phyloP scores from a whole-genome alignment of 2,797 vertebrate genomes.

The Pangasius macronema region DNA sequence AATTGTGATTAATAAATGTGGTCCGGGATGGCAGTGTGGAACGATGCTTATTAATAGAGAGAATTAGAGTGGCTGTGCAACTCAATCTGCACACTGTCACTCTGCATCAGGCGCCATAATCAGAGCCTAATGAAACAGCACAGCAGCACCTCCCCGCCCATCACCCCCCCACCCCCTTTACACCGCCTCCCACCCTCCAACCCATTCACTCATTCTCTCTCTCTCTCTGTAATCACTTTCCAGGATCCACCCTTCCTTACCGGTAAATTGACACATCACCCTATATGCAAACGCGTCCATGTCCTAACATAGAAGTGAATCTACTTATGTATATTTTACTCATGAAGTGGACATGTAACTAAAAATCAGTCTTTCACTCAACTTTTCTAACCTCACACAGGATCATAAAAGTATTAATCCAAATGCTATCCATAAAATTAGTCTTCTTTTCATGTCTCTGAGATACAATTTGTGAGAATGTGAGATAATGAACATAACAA shows the following conservation, averaged over 20 bases:
- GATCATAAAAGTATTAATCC: neutral
- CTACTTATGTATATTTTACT: neutral
- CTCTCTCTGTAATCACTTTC: conserved; percentile 1
- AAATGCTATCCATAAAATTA: neutral
- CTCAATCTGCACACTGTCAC: conserved; percentile 85
- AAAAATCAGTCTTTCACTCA: conserved; percentile 1
- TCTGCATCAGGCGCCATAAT: conserved; percentile 83
- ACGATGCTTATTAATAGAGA: conserved; percentile 84
- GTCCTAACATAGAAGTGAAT: neutral
- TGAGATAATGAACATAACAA: neutral
- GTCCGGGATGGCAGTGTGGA: conserved; percentile 75
- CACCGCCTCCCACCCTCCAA: conserved; percentile 4
- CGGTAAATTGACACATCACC: neutral
- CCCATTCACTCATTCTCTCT: conserved; percentile 11
- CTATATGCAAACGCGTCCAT: conserved; percentile 15
- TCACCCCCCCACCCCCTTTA: neutral
- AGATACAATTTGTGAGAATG: neutral
- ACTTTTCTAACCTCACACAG: neutral
- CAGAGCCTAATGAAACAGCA: conserved; percentile 81
- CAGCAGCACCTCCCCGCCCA: conserved; percentile 27
- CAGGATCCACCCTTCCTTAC: conserved; percentile 22
- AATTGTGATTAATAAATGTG: conserved; percentile 88
- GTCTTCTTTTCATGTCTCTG: neutral
- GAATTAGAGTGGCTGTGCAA: conserved; percentile 82
- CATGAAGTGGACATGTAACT: neutral